Evolutionary conservation across 1,140 invertebrate species (phyloP).

Genomic region (Drosophila nebulosa): DNA sequence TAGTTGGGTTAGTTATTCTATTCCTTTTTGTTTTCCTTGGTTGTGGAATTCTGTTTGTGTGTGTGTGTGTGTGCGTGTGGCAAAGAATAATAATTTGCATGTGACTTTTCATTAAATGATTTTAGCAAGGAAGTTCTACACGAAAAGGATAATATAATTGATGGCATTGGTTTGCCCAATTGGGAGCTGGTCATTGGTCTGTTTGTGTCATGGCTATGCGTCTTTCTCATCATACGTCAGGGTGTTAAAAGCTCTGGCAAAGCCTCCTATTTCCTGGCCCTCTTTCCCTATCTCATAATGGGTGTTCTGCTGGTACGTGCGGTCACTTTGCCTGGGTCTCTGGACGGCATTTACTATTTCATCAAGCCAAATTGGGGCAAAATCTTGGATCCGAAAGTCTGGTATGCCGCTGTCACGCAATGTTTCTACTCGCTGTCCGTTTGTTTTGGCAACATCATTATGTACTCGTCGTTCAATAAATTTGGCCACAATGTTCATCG

Average conservation of each 20-base stretch:
- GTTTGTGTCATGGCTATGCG: constrained; percentile 88
- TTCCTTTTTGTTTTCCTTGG: background rate
- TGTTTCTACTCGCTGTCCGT: constrained; percentile 93
- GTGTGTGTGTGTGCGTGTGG: background rate
- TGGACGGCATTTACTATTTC: constrained; percentile 89
- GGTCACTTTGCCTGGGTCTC: constrained; percentile 88
- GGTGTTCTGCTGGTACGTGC: constrained; percentile 87
- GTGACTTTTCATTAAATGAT: background rate
- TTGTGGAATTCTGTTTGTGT: background rate
- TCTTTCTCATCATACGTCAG: constrained; percentile 88
- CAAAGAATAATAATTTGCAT: background rate
- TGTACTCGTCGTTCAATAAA: constrained; percentile 92
- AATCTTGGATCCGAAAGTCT: constrained; percentile 87
- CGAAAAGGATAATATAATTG: constrained; percentile 85
- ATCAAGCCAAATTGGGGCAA: constrained; percentile 87
- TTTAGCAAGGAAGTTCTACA: constrained; percentile 86
- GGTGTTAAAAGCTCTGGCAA: constrained; percentile 91
- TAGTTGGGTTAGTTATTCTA: background rate
- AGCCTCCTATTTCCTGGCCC: constrained; percentile 90
- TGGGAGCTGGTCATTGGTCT: constrained; percentile 90
- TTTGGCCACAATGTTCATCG: constrained; percentile 91
- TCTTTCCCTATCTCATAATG: constrained; percentile 94
- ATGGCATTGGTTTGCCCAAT: constrained; percentile 87
- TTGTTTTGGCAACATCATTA: constrained; percentile 90
- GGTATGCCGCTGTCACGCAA: constrained; percentile 92